Evolutionary conservation across 2,888 invertebrate species (phyloP), one percentile per base, ranked within the genome.

Genomic region (Linnaemya tessellans): DNA sequence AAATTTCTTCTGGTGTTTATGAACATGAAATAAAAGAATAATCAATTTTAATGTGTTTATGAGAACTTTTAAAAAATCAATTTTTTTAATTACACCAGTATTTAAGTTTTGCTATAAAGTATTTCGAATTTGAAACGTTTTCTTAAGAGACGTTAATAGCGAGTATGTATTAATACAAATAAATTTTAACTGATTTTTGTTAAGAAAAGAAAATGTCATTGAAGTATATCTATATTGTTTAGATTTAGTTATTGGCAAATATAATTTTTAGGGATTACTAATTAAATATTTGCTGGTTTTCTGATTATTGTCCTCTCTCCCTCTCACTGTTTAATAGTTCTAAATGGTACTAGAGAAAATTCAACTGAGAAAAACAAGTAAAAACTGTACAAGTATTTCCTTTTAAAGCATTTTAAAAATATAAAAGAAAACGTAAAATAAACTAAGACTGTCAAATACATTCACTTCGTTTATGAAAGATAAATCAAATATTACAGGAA

Each of bases 351-450:
- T 13, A 11, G 41, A 41, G 41, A 38, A 38, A 71, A 49, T n/a
- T 58, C 35, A 41, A 43, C 43, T 18, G 46, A 60, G 35, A 11
- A 51, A 65, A 54, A 30, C 43, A 75, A 54, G 41, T 30, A 65
- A 49, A 73, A 73, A 20, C 25, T 77, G 20, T 67, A 58, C 60
- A 68, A 70, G 78, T 78, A 68, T 78, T 78, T 78, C 58, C 68
- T 78, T 78, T 68, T 51, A 70, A 38, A 3, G 8, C n/a, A 60
- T 60, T 78, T 68, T 51, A 41, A 20, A 41, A 30, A 46, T 11
- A 30, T 30, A 35, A 54, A 60, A 51, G 22, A 41, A 78, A 60
- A 51, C 30, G 30, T 38, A 62, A 74, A 77, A 67, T 15, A 67
- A 65, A 75, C 41, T 65, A 43, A 67, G 20, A 51, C 25, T 64